Percentiles rank a stretch among this genome's conserved stretches.
Evolutionary conservation across 2,113 vertebrate species (phyloP).

Genomic region (Thamnaconus septentrionalis): DNA sequence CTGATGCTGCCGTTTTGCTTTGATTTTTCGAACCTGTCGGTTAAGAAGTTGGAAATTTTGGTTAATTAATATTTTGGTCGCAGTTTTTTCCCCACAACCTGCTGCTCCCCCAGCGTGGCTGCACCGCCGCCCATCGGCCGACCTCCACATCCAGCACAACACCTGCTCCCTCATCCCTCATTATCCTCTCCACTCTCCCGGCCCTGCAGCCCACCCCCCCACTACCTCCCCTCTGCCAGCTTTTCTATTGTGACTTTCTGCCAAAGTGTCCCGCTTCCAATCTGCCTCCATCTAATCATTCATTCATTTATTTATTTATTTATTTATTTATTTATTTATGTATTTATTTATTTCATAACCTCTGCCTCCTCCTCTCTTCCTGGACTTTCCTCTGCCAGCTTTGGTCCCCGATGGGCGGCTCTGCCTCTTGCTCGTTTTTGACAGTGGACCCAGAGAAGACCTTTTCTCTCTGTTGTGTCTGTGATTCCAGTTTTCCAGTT

Average conservation of each 20-base stretch:
- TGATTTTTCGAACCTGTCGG: too few species aligned
- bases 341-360: background rate
- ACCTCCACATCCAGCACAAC: slow-evolving; percentile 8
- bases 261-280: background rate
- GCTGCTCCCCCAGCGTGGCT: background rate
- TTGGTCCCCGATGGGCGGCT: background rate
- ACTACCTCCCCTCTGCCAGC: background rate
- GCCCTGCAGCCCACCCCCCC: background rate
- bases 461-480: background rate
- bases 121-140: slow-evolving; percentile 3
- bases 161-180: slow-evolving; percentile 19
- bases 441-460: too few species aligned
- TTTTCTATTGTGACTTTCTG: slow-evolving; percentile 9
- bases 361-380: slow-evolving; percentile 1
- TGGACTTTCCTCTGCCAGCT: slow-evolving; percentile 4
- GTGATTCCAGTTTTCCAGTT: background rate
- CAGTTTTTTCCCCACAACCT: too few species aligned
- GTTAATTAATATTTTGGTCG: background rate
- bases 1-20: too few species aligned
- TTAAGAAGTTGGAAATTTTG: background rate
- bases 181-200: background rate
- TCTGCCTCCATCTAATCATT: slow-evolving; percentile 4
- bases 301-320: too few species aligned
- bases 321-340: too few species aligned
- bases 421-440: too few species aligned